Evolutionary conservation across 2,888 invertebrate species (phyloP), one percentile per base, ranked within the genome.

Genomic region (Anthoptus insignis): DNA sequence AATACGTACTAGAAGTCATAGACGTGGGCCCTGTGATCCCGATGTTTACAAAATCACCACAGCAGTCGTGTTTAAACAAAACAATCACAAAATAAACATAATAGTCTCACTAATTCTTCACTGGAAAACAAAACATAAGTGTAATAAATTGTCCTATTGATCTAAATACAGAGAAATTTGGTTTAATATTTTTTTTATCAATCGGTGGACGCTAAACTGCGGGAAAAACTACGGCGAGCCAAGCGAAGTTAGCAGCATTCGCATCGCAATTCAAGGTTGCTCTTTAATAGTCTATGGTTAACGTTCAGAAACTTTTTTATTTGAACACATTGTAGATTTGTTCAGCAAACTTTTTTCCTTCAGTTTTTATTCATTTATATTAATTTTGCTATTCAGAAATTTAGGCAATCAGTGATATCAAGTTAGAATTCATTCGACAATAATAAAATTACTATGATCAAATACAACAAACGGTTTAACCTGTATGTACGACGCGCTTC

Each of bases 1-100:
- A 86, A 92, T 89, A 92, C 92, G 83, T 87, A 93, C 93, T 86
- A 88, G 87, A 91, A 91, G 83, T 90, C 93, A 93, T 93, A 93
- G 93, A 93, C 93, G 93, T 92, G 92, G 90, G 89, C 73, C 84
- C 90, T 82, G 84, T 80, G 84, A 81, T 87, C 86, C 87, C 87
- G 90, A 90, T 92, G 93, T 92, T 91, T 91, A 93, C 91, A 89
- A 91, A 87, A 87, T 82, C 86, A 87, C 87, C 82, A 81, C 82
- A 81, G 82, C 81, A 83, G 82, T 81, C 76, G 76, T 78, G 81
- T 78, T 76, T 80, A 81, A 82, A 82, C 76, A 75, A 79, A 81
- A 80, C 78, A 75, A 82, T 86, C 88, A 91, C 87, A 82, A 74
- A 80, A 84, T 79, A 73, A 84, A 81, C 90, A 89, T 89, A 82